Evolutionary conservation across 92 coral and sea anemone species (phyloP).

Genomic region (Zoanthus gigantus): DNA sequence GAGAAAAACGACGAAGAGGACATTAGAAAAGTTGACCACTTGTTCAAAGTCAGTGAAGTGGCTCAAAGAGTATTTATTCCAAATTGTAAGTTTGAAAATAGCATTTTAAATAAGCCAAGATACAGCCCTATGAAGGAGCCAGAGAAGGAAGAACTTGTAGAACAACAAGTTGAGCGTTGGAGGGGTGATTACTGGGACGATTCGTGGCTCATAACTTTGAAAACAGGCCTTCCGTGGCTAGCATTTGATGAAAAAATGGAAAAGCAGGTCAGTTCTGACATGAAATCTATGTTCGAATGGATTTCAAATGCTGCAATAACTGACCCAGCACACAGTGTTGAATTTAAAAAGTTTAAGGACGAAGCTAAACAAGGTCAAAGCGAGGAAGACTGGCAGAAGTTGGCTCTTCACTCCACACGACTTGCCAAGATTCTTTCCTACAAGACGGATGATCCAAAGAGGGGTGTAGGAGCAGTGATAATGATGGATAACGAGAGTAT

Average conservation of each 20-base stretch:
- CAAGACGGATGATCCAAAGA: slow-evolving; percentile 81
- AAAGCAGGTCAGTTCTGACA: neutral
- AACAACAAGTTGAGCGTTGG: too few species aligned
- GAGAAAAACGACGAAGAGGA: slow-evolving; percentile 65
- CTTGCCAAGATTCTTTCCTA: slow-evolving; percentile 80
- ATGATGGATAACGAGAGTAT: slow-evolving; percentile 64
- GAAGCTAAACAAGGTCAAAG: neutral
- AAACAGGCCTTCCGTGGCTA: slow-evolving; percentile 73
- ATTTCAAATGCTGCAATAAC: slow-evolving; percentile 55
- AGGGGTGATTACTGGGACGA: too few species aligned
- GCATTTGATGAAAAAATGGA: slow-evolving; percentile 45
- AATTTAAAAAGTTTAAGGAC: slow-evolving; percentile 13
- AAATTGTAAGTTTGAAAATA: slow-evolving; percentile 42
- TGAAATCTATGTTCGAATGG: slow-evolving; percentile 65
- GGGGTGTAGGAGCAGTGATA: slow-evolving; percentile 90
- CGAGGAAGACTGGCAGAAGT: slow-evolving; percentile 72
- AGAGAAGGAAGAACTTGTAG: too few species aligned
- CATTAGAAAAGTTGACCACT: slow-evolving; percentile 53
- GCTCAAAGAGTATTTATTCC: slow-evolving; percentile 78
- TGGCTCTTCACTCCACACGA: slow-evolving; percentile 75
- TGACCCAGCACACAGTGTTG: slow-evolving; percentile 63
- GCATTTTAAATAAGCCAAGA: slow-evolving; percentile 35
- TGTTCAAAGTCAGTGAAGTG: slow-evolving; percentile 63
- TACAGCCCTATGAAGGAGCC: slow-evolving; percentile 56
- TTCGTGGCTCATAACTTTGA: slow-evolving; percentile 34